A percentile compares a stretch with the other conserved stretches of the same genome.
Evolutionary conservation across 2,888 invertebrate genomes (phyloP).

Genomic region (Pristionchus japonicus): DNA sequence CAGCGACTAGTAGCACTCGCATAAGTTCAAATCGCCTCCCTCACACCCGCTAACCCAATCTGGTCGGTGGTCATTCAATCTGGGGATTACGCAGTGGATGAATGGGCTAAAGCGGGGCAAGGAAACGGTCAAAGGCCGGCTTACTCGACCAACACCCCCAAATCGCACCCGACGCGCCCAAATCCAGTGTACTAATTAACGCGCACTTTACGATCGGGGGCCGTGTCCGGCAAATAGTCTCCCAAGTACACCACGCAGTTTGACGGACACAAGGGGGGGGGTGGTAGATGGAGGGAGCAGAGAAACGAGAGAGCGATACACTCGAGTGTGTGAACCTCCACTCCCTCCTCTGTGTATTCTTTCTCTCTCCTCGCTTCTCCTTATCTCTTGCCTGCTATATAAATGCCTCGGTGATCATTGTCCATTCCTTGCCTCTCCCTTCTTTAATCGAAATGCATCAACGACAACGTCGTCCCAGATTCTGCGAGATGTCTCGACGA

Average conservation of each 20-base stretch:
- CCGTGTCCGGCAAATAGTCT: neutral
- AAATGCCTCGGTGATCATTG: slow-evolving; percentile 11
- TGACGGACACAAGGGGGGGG: too few species aligned
- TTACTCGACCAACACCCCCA: neutral
- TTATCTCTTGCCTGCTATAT: neutral
- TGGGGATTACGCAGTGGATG: neutral
- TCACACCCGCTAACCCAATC: neutral
- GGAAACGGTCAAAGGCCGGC: neutral
- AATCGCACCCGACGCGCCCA: neutral
- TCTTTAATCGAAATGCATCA: neutral
- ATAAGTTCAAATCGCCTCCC: neutral
- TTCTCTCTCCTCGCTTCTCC: neutral
- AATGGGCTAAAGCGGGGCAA: neutral
- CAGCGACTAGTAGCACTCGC: neutral
- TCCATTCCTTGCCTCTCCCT: neutral
- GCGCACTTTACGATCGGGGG: neutral
- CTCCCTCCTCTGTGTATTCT: neutral
- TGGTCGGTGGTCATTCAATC: neutral
- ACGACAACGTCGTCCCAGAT: slow-evolving; percentile 6
- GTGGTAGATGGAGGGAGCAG: neutral
- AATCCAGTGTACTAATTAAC: neutral
- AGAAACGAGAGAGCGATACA: neutral
- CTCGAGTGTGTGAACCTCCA: neutral
- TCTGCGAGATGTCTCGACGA: neutral
- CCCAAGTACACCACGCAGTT: neutral